These are phyloP conservation scores for Calcarius lapponicus DNA, from an alignment of 2,797 vertebrate species.

Conservation along the genomic window DNA sequence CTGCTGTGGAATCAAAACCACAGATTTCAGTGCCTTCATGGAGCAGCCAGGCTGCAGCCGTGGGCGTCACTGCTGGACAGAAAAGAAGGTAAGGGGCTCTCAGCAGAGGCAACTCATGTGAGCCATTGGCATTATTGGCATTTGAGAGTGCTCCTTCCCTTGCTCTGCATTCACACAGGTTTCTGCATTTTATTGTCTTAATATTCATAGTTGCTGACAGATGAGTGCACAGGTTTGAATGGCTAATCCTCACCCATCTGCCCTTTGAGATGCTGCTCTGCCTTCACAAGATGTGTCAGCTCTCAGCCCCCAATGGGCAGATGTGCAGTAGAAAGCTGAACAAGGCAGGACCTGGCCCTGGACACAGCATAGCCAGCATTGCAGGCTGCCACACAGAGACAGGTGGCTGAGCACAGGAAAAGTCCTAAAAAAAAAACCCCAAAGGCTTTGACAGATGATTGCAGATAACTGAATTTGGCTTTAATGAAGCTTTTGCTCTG, in stretches of 20 bases:
- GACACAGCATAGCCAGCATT: background rate
- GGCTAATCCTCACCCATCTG: background rate
- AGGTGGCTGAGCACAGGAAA: background rate
- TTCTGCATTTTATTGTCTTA: background rate
- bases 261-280: background rate
- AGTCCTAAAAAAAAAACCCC: background rate
- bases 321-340: background rate
- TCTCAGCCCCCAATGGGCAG: background rate
- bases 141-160: background rate
- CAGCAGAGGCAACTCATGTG: accelerated
- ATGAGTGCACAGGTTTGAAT: background rate
- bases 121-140: background rate
- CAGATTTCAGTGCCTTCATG: constrained; percentile 90
- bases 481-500: background rate
- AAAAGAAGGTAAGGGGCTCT: constrained; percentile 75
- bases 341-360: background rate
- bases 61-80: constrained; percentile 87
- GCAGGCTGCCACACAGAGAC: background rate
- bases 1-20: constrained; percentile 90
- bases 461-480: background rate
- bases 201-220: background rate
- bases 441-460: background rate
- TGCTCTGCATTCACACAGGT: background rate
- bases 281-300: background rate
- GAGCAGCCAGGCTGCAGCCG: constrained; percentile 90